Percentiles rank a stretch among this genome's conserved stretches.
Evolutionary conservation across 1,140 invertebrate species (phyloP).

Genomic region (Charaxes varanes): DNA sequence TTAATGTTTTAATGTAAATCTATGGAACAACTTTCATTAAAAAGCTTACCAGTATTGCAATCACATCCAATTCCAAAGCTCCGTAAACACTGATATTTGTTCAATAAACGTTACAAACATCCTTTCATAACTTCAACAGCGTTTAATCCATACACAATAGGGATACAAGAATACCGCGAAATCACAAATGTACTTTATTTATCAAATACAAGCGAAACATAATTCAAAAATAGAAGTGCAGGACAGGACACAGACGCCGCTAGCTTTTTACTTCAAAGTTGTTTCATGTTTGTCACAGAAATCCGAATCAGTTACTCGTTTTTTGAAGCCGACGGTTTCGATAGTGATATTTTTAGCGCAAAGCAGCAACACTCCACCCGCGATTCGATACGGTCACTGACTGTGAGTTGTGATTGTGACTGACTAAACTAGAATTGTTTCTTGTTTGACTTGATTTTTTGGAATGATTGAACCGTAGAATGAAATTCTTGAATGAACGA

Average conservation of each 20-base stretch:
- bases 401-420: slow-evolving; percentile 13
- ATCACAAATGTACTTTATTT: slow-evolving; percentile 27
- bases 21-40: no score
- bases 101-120: not conserved
- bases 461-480: slow-evolving; percentile 2
- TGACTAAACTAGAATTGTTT: slow-evolving; percentile 19
- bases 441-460: slow-evolving; percentile 29
- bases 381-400: slow-evolving; percentile 28
- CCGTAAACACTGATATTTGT: not conserved
- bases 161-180: slow-evolving; percentile 35
- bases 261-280: slow-evolving; percentile 19
- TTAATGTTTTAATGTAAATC: no score
- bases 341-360: slow-evolving; percentile 36
- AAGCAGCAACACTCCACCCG: slow-evolving; percentile 16
- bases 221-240: slow-evolving; percentile 5
- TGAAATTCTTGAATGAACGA: slow-evolving; percentile 1
- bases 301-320: slow-evolving; percentile 25
- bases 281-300: slow-evolving; percentile 33
- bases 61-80: not conserved
- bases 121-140: slow-evolving; percentile 32
- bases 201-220: slow-evolving; percentile 10
- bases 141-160: slow-evolving; percentile 32
- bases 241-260: not conserved
- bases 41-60: not conserved
- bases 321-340: slow-evolving; percentile 23